These are phyloP conservation scores for Podarcis raffonei DNA, from an alignment of 2,113 vertebrate species.

Conservation along the genomic window DNA sequence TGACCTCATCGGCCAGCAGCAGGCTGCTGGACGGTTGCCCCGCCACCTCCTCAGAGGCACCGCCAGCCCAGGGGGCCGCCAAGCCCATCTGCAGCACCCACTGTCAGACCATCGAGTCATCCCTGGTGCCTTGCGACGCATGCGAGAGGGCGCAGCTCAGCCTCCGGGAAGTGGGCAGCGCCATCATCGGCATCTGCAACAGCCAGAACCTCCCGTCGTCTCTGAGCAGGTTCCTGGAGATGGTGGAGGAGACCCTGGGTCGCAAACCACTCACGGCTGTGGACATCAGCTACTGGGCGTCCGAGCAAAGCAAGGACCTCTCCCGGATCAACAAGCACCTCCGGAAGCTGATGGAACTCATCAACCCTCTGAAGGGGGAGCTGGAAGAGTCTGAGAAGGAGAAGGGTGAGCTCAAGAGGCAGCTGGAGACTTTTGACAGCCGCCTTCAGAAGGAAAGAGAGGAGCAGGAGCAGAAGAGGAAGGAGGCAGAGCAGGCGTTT, in stretches of 20 bases:
- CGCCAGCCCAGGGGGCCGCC: background rate
- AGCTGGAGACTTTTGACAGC: constrained; percentile 65
- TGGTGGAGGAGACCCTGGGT: constrained; percentile 72
- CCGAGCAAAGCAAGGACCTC: constrained; percentile 85
- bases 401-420: constrained; percentile 68
- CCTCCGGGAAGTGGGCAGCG: constrained; percentile 77
- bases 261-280: constrained; percentile 75
- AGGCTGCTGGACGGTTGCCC: fast-evolving
- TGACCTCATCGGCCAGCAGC: background rate
- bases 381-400: constrained; percentile 72
- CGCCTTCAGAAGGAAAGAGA: constrained; percentile 71
- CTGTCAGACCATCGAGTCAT: constrained; percentile 73
- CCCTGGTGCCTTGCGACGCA: constrained; percentile 77
- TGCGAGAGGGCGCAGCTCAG: constrained; percentile 79
- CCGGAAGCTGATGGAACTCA: constrained; percentile 75
- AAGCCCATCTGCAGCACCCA: constrained; percentile 52
- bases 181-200: constrained; percentile 79
- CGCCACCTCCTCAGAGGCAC: background rate
- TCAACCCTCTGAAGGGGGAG: constrained; percentile 77
- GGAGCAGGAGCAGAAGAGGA: constrained; percentile 59
- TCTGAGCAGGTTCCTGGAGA: constrained; percentile 78
- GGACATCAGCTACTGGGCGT: constrained; percentile 84
- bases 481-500: constrained; percentile 73
- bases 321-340: constrained; percentile 83
- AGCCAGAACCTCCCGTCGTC: constrained; percentile 88